Evolutionary conservation across 2,113 vertebrate genomes (phyloP), one percentile per base, ranked within the genome.

Genomic region (Coregonus clupeaformis): DNA sequence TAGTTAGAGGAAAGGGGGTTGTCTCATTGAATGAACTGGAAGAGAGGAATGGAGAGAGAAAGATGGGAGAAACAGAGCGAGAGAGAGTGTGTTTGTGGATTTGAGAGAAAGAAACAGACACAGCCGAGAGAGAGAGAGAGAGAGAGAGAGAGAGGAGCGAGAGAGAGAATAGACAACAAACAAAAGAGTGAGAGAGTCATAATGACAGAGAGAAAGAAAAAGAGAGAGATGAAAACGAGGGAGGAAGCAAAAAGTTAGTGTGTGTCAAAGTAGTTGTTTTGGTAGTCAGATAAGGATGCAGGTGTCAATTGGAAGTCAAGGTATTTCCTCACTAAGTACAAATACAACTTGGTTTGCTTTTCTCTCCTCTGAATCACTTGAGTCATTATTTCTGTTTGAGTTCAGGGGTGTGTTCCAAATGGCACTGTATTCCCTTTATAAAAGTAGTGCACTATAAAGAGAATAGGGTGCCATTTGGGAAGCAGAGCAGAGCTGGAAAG

Each of bases 261-360:
- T 47, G 57, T 22, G 57, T 60, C 52, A 55, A 20, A 55, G 57
- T 16, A 24, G 6, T n/a, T 60, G n/a, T 71, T 74, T 27, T 73
- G 22, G 36, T 52, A 68, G 62, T 69, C 30, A 42, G 57, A 65
- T 30, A 65, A 65, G 24, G 25, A 14, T 2, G 14, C 6, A 22
- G 25, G 13, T 5, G 5, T 65, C 25, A 29, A 6, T 32, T 30
- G 16, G 27, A 63, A 73, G 20, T 1, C n/a, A 70, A 72, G 65
- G 22, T 27, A 74, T 73, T 82, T 72, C 63, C 77, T 87, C 74
- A 78, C 77, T 81, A 84, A 47, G 60, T 68, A n/a, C 13, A 67
- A 29, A 11, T 64, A 5, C 4, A 16, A 59, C 6, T 64, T 29
- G 24, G 12, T 25, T 27, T 29, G 24, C 12, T 64, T 16, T 42